Evolutionary conservation across 1,140 invertebrate species (phyloP).

Genomic region (Diabrotica virgifera): DNA sequence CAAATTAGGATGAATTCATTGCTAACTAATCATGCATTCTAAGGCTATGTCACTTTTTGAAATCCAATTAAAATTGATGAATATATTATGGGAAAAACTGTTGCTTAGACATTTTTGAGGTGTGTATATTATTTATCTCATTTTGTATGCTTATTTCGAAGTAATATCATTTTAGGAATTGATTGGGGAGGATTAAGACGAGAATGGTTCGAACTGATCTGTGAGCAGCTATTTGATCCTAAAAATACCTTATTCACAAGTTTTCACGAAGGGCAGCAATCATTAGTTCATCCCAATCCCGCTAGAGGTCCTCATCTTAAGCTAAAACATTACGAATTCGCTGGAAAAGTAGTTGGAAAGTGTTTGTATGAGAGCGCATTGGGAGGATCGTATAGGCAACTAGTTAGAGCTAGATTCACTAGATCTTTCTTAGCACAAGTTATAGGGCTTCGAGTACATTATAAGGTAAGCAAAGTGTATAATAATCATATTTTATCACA

Average conservation of each 20-base stretch:
- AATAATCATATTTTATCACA: neutral
- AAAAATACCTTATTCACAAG: slow-evolving; percentile 78
- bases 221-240: slow-evolving; percentile 81
- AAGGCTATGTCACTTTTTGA: too few species aligned
- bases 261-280: slow-evolving; percentile 81
- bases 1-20: too few species aligned
- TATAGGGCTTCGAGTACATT: slow-evolving; percentile 88
- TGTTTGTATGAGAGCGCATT: slow-evolving; percentile 89
- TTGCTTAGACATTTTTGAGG: too few species aligned
- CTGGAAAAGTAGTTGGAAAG: slow-evolving; percentile 91
- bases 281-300: slow-evolving; percentile 86
- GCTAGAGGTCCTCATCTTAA: slow-evolving; percentile 71
- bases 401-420: slow-evolving; percentile 86
- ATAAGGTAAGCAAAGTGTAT: slow-evolving; percentile 60
- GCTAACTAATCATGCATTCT: too few species aligned
- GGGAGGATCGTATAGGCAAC: slow-evolving; percentile 81
- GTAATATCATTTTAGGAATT: slow-evolving; percentile 60
- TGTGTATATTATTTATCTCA: too few species aligned
- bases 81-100: too few species aligned
- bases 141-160: neutral
- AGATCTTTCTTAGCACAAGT: slow-evolving; percentile 92
- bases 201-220: slow-evolving; percentile 92
- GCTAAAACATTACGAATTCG: slow-evolving; percentile 89
- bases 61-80: too few species aligned
- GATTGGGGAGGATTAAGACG: slow-evolving; percentile 91